These are phyloP conservation scores for Rhinolophus ferrumequinum DNA, from an alignment of 2,113 vertebrate species.

Conservation along the genomic window DNA sequence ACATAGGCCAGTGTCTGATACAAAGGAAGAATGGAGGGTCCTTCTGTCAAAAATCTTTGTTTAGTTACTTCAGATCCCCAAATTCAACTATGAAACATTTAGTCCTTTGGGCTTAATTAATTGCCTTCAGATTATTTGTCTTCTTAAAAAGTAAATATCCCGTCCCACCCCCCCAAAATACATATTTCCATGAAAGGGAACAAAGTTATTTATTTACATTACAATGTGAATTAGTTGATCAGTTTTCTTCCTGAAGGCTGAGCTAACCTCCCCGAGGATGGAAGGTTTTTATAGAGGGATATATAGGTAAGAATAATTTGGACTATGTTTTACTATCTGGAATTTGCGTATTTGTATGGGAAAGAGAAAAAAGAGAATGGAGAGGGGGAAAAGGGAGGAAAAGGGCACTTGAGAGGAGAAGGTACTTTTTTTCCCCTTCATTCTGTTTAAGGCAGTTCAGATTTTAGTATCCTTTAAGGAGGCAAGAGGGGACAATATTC, in stretches of 20 bases:
- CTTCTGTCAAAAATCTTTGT: background rate
- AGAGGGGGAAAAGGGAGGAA: background rate
- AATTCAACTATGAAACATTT: background rate
- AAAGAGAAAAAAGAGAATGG: background rate
- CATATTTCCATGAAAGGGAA: background rate
- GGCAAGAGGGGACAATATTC: background rate
- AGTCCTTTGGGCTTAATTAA: background rate
- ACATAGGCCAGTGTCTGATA: background rate
- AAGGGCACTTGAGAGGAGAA: background rate
- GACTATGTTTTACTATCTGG: background rate
- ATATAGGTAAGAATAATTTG: background rate
- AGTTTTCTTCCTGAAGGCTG: slow-evolving; percentile 8
- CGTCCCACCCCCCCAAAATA: background rate
- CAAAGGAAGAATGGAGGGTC: background rate
- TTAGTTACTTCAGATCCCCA: background rate
- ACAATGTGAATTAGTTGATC: background rate
- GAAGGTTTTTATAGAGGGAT: background rate
- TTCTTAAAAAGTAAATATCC: background rate
- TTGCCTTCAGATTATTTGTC: background rate
- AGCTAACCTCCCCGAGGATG: background rate
- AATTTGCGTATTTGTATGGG: background rate
- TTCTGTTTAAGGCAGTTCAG: background rate
- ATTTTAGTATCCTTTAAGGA: background rate
- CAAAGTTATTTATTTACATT: background rate
- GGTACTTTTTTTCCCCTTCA: background rate